A percentile compares a stretch with the other conserved stretches of the same genome.
Evolutionary conservation across 2,113 vertebrate species (phyloP).

Genomic region (Hippocampus barbouri): DNA sequence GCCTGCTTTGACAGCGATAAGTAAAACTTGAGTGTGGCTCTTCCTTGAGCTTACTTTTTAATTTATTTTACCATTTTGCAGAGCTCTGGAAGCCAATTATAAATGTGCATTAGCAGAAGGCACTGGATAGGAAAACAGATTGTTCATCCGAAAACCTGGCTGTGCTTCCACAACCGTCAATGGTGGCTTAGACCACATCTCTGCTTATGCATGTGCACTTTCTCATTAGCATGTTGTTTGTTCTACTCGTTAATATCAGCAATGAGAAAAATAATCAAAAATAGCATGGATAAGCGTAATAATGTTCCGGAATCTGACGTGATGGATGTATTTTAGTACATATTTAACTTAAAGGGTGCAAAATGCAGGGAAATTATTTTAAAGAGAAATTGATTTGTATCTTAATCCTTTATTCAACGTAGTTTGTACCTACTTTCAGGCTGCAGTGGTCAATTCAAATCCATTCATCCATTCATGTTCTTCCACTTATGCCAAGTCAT

Average conservation of each 20-base stretch:
- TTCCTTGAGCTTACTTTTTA: background rate
- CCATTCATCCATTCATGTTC: background rate
- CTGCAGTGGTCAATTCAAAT: background rate
- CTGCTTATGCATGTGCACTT: conserved; percentile 18
- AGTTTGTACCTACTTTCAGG: background rate
- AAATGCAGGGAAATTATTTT: background rate
- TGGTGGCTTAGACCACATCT: conserved; percentile 27
- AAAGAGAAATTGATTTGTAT: background rate
- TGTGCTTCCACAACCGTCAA: conserved; percentile 25
- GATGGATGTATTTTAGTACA: too few relatives aligned
- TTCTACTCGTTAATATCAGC: background rate
- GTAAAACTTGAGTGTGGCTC: conserved; percentile 11
- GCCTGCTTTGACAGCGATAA: conserved; percentile 7
- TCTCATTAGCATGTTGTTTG: background rate
- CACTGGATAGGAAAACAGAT: conserved; percentile 22
- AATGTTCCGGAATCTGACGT: background rate
- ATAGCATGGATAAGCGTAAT: background rate
- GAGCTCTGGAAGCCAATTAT: conserved; percentile 14
- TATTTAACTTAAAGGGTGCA: background rate
- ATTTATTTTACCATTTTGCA: conserved; percentile 14
- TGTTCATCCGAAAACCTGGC: conserved; percentile 39
- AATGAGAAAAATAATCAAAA: background rate
- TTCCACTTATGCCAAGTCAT: too few relatives aligned
- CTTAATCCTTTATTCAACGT: background rate
- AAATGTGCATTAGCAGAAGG: conserved; percentile 30